Conservation (phyloP, 37 sponge, comb jelly and placozoan species). For the Geodia barretti region DNA sequence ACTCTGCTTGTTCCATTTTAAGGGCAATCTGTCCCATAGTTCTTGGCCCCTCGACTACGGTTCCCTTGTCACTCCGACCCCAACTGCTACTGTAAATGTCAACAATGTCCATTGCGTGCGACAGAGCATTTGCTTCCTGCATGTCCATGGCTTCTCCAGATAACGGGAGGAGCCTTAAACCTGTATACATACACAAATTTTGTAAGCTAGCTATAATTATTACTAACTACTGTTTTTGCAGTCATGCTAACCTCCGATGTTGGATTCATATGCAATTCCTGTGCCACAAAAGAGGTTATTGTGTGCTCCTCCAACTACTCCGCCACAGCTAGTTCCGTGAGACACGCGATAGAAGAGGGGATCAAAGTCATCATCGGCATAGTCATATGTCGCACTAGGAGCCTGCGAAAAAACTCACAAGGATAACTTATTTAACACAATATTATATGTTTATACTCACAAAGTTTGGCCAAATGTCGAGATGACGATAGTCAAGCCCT, state of each 20-base stretch:
- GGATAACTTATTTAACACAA: no score
- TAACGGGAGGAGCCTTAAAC: no score
- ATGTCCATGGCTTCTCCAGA: constrained; percentile 71
- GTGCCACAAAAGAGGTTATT: constrained; percentile 71
- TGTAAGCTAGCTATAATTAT: no score
- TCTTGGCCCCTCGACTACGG: constrained; percentile 87
- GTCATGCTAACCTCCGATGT: constrained; percentile 86
- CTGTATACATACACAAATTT: no score
- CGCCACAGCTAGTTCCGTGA: constrained; percentile 95
- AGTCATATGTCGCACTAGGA: constrained; percentile 79
- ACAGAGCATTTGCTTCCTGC: constrained; percentile 76
- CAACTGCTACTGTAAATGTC: constrained; percentile 92
- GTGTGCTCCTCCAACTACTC: constrained; percentile 80
- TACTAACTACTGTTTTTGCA: no score
- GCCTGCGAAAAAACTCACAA: no score
- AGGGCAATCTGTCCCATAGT: constrained; percentile 60
- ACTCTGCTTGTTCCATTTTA: constrained; percentile 42
- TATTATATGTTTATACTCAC: no score
- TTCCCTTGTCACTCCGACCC: constrained; percentile 93
- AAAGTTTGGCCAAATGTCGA: no score
- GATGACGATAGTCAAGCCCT: no score
- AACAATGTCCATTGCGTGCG: constrained; percentile 61
- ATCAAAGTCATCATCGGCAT: constrained; percentile 69
- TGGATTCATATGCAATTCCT: constrained; percentile 82
- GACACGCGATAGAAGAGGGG: no score